Conservation (phyloP, 2,797 vertebrate genomes). For the Eutrigla gurnardus region DNA sequence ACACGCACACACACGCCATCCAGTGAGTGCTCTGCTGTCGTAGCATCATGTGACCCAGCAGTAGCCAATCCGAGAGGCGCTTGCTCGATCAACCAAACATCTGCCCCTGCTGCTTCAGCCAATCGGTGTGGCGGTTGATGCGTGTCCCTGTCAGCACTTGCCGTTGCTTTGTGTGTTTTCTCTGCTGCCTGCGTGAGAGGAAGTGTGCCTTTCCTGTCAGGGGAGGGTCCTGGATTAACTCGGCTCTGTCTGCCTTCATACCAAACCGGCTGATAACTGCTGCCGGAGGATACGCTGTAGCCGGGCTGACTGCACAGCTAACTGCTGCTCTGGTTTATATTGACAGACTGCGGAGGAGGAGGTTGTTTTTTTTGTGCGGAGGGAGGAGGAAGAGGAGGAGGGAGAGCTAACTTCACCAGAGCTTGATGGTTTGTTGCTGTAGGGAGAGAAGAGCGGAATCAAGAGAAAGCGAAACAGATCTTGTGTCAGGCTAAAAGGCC, state of each 20-base stretch:
- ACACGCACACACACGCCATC: conserved; percentile 23
- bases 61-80: conserved; percentile 69
- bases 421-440: conserved; percentile 47
- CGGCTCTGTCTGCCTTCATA: conserved; percentile 65
- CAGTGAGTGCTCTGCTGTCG: conserved; percentile 57
- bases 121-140: conserved; percentile 71
- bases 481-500: conserved; percentile 51
- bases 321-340: conserved; percentile 49
- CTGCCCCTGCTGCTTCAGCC: conserved; percentile 68
- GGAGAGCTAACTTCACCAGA: conserved; percentile 47
- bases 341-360: conserved; percentile 44
- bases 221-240: conserved; percentile 81
- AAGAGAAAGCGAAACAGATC: conserved; percentile 38
- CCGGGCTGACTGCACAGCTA: conserved; percentile 40
- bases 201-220: conserved; percentile 84
- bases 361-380: conserved; percentile 20
- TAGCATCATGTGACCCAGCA: conserved; percentile 71
- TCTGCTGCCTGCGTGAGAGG: conserved; percentile 78
- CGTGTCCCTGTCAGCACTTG: conserved; percentile 53
- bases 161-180: conserved; percentile 71
- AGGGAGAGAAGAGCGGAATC: conserved; percentile 28
- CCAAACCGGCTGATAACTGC: conserved; percentile 64
- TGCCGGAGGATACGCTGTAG: conserved; percentile 55
- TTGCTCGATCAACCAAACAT: conserved; percentile 75
- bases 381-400: background rate